Evolutionary conservation across 2,888 invertebrate genomes (phyloP), one percentile per base, ranked within the genome.

Genomic region (Diplolepis rosae): DNA sequence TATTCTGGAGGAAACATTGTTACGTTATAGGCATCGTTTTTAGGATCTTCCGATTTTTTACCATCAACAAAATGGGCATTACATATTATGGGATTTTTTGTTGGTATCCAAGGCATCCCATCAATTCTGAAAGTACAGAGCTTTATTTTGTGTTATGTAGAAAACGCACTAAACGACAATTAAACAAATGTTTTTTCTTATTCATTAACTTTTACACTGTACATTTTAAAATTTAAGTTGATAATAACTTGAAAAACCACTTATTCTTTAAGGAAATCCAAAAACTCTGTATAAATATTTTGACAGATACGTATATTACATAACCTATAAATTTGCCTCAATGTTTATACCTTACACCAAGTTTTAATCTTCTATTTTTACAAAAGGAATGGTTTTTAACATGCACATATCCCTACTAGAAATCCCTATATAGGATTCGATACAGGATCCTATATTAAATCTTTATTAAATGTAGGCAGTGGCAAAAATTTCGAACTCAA

Each of bases 21-120:
- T 32, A 72, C 69, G 18, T 70, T 52, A n/a, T 75, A 75, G 7
- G 71, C 51, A 18, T 54, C 42, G 27, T 65, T 68, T 7, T 42
- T 11, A 18, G 68, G 30, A 61, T 61, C 42, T 9, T 75, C 68
- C 1, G 68, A 73, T 54, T 71, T 75, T 61, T 50, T 42, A 1
- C 69, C 71, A 15, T 70, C 73, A 4, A 69, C 45, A 50, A 77
- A 77, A 65, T 77, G 75, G 7, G 39, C 65, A 32, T 66, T 65
- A 52, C 73, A 75, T 9, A 77, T 67, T 4, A 65, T 35, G 13
- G 66, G 54, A 18, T 69, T 30, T 4, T 24, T 30, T 15, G 18
- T 72, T 15, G 73, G 73, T 4, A 35, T n/a, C 77, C 77, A 76
- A 22, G 77, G 81, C 83, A 84, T 83, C 83, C 79, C 78, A 39